These are phyloP conservation scores for Amphipoea lucens DNA, from an alignment of 2,888 invertebrate species.

Conservation along the genomic window DNA sequence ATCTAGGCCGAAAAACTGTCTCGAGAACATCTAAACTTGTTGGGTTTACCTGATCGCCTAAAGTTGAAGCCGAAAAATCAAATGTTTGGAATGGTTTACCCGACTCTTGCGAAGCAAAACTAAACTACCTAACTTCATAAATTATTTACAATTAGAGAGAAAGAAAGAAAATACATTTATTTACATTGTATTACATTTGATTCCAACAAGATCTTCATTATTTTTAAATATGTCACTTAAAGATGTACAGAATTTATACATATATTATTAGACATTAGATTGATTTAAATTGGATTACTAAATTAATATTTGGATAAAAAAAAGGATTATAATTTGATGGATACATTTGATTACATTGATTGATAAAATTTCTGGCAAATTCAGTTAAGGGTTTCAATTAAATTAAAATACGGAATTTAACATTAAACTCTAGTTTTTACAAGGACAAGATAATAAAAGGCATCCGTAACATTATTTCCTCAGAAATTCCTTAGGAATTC, in stretches of 20 bases:
- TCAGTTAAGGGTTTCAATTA: background rate
- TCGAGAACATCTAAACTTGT: slow-evolving; percentile 35
- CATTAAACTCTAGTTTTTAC: slow-evolving; percentile 29
- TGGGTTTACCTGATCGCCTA: slow-evolving; percentile 19
- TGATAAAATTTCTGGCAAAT: background rate
- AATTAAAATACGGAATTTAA: slow-evolving; percentile 11
- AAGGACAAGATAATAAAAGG: slow-evolving; percentile 42
- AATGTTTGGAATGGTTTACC: background rate
- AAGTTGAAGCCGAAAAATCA: slow-evolving; percentile 24
- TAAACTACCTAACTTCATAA: too few species aligned
- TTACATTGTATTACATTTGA: too few species aligned
- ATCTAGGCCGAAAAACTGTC: slow-evolving; percentile 24
- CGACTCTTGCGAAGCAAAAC: background rate
- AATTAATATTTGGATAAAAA: too few species aligned
- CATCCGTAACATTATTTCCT: slow-evolving; percentile 31
- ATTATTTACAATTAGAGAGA: too few species aligned
- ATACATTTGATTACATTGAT: background rate
- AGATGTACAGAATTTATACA: too few species aligned
- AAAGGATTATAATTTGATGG: too few species aligned
- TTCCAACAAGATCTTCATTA: too few species aligned
- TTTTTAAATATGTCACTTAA: too few species aligned
- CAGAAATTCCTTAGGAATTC: slow-evolving; percentile 49
- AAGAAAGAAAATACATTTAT: too few species aligned
- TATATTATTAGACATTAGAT: too few species aligned
- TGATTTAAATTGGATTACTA: too few species aligned